These are phyloP conservation scores for Vireo griseus DNA, from an alignment of 2,797 vertebrate genomes.

Conservation along the genomic window DNA sequence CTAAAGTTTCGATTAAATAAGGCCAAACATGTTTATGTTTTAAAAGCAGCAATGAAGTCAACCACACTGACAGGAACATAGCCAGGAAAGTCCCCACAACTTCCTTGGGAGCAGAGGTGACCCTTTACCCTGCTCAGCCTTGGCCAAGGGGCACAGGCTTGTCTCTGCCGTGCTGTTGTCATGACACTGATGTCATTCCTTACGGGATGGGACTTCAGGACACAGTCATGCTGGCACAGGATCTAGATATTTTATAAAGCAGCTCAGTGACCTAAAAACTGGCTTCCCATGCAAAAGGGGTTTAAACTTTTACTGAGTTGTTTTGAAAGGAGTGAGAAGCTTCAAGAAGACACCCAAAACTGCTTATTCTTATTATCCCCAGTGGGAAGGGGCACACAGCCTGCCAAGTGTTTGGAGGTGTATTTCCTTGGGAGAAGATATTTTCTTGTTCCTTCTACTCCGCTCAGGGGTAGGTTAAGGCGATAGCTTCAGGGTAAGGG, in stretches of 20 bases:
- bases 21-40: background rate
- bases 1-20: background rate
- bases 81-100: background rate
- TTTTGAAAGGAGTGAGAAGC: background rate
- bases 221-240: background rate
- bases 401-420: background rate
- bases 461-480: background rate
- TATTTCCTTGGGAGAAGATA: background rate
- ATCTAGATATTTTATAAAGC: background rate
- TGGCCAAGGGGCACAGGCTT: background rate
- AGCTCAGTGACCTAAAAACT: background rate
- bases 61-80: background rate
- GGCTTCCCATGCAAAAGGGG: background rate
- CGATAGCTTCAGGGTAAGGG: background rate
- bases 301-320: background rate
- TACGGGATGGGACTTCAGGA: background rate
- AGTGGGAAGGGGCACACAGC: background rate
- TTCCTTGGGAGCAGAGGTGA: background rate
- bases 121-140: background rate
- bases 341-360: background rate
- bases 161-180: background rate
- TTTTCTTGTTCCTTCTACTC: background rate
- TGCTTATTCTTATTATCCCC: background rate
- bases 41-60: background rate
- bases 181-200: background rate